Conservation (phyloP, 2,888 invertebrate species). For the Oligia latruncula region DNA sequence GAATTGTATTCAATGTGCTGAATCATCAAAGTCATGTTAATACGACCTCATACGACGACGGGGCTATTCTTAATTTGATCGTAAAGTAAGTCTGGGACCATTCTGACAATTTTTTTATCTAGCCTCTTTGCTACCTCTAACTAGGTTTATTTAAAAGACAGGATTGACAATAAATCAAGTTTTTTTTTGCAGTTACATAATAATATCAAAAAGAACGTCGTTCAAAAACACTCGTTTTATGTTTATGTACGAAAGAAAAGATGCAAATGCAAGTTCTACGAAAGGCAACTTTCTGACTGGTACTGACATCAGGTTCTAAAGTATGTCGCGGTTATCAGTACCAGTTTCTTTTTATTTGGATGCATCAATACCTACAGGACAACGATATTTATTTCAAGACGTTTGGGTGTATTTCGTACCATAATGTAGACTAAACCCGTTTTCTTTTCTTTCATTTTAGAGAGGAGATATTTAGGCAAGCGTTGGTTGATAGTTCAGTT, state of each 20-base stretch:
- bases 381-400: conserved; percentile 8
- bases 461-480: background rate
- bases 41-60: background rate
- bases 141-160: background rate
- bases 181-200: background rate
- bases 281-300: conserved; percentile 53
- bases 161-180: background rate
- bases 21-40: conserved; percentile 14
- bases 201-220: conserved; percentile 3
- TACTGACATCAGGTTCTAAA: conserved; percentile 46
- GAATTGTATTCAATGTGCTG: conserved; percentile 13
- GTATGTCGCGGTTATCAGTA: conserved; percentile 58
- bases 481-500: background rate
- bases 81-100: background rate
- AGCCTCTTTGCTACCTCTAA: background rate
- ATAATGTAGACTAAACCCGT: background rate
- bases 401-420: conserved; percentile 31
- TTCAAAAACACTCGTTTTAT: conserved; percentile 30
- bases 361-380: conserved; percentile 44
- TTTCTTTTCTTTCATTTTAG: background rate
- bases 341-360: conserved; percentile 51
- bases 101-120: background rate
- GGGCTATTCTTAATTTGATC: conserved; percentile 9
- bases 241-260: conserved; percentile 33
- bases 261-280: conserved; percentile 45